Evolutionary conservation across 37 sponge, comb jelly and placozoan genomes (phyloP), one percentile per base, ranked within the genome.

Genomic region (Tethya wilhelma): DNA sequence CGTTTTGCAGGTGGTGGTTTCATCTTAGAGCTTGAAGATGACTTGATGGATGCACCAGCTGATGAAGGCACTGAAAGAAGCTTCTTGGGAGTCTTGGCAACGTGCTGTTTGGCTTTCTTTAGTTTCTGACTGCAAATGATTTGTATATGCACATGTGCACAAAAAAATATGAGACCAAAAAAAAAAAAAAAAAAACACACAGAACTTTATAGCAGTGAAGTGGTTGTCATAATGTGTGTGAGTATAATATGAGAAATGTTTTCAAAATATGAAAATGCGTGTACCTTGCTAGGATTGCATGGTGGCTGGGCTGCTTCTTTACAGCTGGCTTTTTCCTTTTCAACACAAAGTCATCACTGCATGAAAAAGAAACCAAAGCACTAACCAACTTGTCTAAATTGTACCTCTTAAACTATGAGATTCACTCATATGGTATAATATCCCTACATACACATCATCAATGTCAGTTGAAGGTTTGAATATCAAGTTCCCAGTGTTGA

Each of bases 401-500:
- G n/a, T n/a, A n/a, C n/a, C n/a, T n/a, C n/a, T n/a, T 32, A 7
- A n/a, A 53, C 26, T 53, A 38, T 28, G 3, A 7, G 22, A 65
- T 85, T 81, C 69, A 92, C 89, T 86, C 79, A 11, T 40, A n/a
- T n/a, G n/a, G n/a, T n/a, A n/a, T n/a, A n/a, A n/a, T n/a, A n/a
- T n/a, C n/a, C n/a, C n/a, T n/a, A n/a, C n/a, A n/a, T n/a, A n/a
- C n/a, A n/a, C 39, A 19, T 77, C 79, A 0, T 56, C 84, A 0
- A 71, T 41, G 41, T 85, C 88, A 28, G 67, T 65, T 31, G 78
- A 53, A 53, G 59, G 30, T 68, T 85, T 90, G 67, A 88, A 95
- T 56, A 88, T 81, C 28, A 95, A 64, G n/a, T 86, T 84, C 29
- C 95, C 95, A 44, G 77, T 81, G 74, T 95, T 95, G 80, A 95